Percentiles rank a stretch among this genome's conserved stretches.
phyloP scores from a whole-genome alignment of 2,888 invertebrate species.

The Linnaemya vulpina region DNA sequence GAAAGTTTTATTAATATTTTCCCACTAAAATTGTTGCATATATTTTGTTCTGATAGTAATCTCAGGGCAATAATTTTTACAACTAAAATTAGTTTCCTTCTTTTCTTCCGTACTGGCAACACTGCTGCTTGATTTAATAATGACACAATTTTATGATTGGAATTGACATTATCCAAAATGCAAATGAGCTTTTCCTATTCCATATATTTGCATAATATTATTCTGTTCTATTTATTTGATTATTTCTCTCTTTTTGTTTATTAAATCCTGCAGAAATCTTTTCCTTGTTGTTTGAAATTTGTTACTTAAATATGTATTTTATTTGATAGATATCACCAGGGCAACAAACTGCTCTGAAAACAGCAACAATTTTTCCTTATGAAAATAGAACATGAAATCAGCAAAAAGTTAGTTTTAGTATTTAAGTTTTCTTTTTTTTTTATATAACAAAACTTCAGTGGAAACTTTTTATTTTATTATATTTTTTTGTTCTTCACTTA shows the following conservation, averaged over 20 bases:
- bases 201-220: slow-evolving; percentile 22
- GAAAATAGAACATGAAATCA: neutral
- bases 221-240: neutral
- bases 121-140: neutral
- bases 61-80: no score
- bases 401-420: slow-evolving; percentile 19
- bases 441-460: slow-evolving; percentile 20
- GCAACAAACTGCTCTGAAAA: slow-evolving; percentile 61
- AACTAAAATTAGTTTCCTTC: no score
- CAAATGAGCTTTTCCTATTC: slow-evolving; percentile 23
- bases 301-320: slow-evolving; percentile 58
- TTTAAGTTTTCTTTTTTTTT: slow-evolving; percentile 16
- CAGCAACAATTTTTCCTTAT: neutral
- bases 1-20: no score
- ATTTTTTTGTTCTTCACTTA: neutral
- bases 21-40: no score
- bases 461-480: slow-evolving; percentile 10
- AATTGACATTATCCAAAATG: slow-evolving; percentile 42
- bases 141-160: slow-evolving; percentile 30
- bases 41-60: no score
- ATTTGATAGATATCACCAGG: slow-evolving; percentile 74
- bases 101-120: neutral
- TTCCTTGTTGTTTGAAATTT: slow-evolving; percentile 28
- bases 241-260: neutral
- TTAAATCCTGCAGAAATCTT: slow-evolving; percentile 1